These are phyloP conservation scores for Fistularia tabacaria DNA, from an alignment of 2,797 vertebrate species.

Conservation along the genomic window DNA sequence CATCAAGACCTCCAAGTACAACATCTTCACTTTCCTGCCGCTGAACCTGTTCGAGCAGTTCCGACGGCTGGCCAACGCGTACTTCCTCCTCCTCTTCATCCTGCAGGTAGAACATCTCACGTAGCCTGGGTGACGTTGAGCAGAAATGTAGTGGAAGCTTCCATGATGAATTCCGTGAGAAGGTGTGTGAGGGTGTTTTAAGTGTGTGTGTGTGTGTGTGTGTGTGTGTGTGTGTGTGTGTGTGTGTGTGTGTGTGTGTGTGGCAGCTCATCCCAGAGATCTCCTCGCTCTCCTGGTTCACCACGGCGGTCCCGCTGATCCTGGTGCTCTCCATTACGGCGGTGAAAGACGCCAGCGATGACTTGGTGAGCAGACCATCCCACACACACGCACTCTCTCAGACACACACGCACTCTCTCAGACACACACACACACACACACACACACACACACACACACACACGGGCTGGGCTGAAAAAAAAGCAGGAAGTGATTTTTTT, in stretches of 20 bases:
- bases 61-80: slow-evolving; percentile 88
- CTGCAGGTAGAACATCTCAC: slow-evolving; percentile 80
- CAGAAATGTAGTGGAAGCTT: too few relatives aligned
- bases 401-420: too few relatives aligned
- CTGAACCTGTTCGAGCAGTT: slow-evolving; percentile 94
- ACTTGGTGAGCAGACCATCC: slow-evolving; percentile 74
- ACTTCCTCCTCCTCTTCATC: slow-evolving; percentile 86
- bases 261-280: slow-evolving; percentile 86
- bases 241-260: slow-evolving; percentile 13
- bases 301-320: slow-evolving; percentile 85
- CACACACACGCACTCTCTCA: too few relatives aligned
- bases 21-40: slow-evolving; percentile 86
- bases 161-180: too few relatives aligned
- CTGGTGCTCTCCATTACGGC: slow-evolving; percentile 85
- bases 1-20: slow-evolving; percentile 93
- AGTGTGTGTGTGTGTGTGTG: background rate
- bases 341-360: slow-evolving; percentile 88
- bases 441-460: too few relatives aligned
- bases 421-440: too few relatives aligned
- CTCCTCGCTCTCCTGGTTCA: slow-evolving; percentile 91
- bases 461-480: too few relatives aligned
- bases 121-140: background rate
- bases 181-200: background rate
- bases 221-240: slow-evolving; percentile 17
- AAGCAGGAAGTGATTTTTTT: background rate